Evolutionary conservation across 2,113 vertebrate genomes (phyloP), one percentile per base, ranked within the genome.

Genomic region (Paramisgurnus dabryanus): DNA sequence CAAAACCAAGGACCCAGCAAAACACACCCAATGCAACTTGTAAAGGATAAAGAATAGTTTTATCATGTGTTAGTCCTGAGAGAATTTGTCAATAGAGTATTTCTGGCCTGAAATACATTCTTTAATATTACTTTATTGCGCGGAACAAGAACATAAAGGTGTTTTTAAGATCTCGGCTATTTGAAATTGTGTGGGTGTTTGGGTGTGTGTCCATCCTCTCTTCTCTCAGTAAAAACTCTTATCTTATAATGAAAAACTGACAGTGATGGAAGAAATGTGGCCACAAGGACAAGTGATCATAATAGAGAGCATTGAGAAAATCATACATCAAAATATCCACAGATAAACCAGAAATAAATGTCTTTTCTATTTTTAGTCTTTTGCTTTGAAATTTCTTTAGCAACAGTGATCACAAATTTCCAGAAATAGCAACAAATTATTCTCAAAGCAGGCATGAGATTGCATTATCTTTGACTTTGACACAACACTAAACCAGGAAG

Each of bases 231-330:
- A 81, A 73, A 79, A 82, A 85, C 76, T 80, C 72, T 88, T 87
- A 90, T 89, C 86, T 87, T 22, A 15, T 84, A 86, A 88, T 87
- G 82, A 84, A 78, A 83, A 86, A 83, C 81, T 80, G 45, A 57
- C 15, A 76, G 73, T 7, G 75, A 50, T 75, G n/a, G 41, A 78
- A 13, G 60, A n/a, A 49, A 12, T 58, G 61, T 75, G 47, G 27
- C 58, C 50, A 81, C 57, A 88, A 85, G 80, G 65, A 82, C 74
- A 71, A 58, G 68, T 76, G 60, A 70, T 76, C 81, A 70, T 73
- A 78, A 61, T 57, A 67, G 57, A 80, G 79, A 63, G 47, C 73
- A 67, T 69, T 60, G 47, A 34, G 4, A 82, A 40, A 80, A 75
- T 67, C 39, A 71, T n/a, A 70, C 4, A 76, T 45, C 40, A 41